phyloP scores from a whole-genome alignment of 2,113 vertebrate species.

The Rhodinocichla rosea region DNA sequence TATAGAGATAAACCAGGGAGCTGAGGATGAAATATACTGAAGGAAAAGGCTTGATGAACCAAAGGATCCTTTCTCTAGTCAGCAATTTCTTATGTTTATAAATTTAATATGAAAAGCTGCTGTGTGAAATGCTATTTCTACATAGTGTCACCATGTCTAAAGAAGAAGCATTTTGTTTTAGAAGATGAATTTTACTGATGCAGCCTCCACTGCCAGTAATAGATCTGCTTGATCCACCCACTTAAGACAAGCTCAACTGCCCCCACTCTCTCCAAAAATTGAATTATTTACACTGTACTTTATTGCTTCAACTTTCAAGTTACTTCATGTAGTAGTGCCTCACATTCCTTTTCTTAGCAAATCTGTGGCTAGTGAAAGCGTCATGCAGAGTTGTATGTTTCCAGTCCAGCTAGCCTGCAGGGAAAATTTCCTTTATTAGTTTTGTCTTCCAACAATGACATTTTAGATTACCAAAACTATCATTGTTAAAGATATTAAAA shows the following conservation, averaged over 20 bases:
- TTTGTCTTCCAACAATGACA: slow-evolving; percentile 54
- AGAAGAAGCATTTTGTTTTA: slow-evolving; percentile 69
- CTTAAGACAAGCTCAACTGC: slow-evolving; percentile 32
- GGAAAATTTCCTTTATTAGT: slow-evolving; percentile 77
- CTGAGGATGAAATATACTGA: slow-evolving; percentile 48
- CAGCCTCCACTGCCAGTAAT: slow-evolving; percentile 59
- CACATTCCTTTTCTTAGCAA: slow-evolving; percentile 55
- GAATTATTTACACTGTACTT: slow-evolving; percentile 40
- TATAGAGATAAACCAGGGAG: slow-evolving; percentile 57
- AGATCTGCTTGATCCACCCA: slow-evolving; percentile 59
- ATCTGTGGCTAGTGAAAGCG: slow-evolving; percentile 60
- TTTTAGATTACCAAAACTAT: slow-evolving; percentile 69
- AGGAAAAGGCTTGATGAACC: slow-evolving; percentile 35
- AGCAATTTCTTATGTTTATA: slow-evolving; percentile 56
- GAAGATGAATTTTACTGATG: slow-evolving; percentile 61
- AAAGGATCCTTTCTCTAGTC: slow-evolving; percentile 53
- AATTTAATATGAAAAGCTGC: slow-evolving; percentile 50
- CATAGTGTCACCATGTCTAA: slow-evolving; percentile 62
- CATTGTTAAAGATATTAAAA: slow-evolving; percentile 48
- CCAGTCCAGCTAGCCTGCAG: slow-evolving; percentile 63
- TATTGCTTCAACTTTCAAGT: slow-evolving; percentile 73
- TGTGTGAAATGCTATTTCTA: slow-evolving; percentile 60
- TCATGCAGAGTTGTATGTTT: slow-evolving; percentile 59
- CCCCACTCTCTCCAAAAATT: not conserved
- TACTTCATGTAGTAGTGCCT: slow-evolving; percentile 28